Base-by-base conservation (phyloP, 2,113 vertebrate genomes). In the Pycnonotus jocosus region DNA sequence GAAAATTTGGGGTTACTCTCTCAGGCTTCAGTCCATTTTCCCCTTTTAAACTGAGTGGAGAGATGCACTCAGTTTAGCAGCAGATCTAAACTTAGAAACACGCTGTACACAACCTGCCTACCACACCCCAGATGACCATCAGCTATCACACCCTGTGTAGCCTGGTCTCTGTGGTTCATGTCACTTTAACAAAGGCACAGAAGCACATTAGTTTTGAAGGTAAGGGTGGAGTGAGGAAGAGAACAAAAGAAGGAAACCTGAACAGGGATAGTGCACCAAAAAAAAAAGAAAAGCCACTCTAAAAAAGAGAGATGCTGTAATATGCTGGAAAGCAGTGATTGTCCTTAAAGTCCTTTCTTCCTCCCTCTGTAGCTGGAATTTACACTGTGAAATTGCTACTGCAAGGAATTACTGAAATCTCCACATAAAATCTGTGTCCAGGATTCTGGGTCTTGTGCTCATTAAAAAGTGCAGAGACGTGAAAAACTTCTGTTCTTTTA, bases 231-330 rank as follows among this genome's bases (percentile, higher is more conserved):
- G 90, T 62, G 74, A 38, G 28, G 68, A 88, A 77, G 25, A 92
- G 58, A 97, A 96, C 85, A 91, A 96, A 97, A 80, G 87, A 70
- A 95, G 94, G 90, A 94, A 96, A 94, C 62, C 22, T 27, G 74
- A 92, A 62, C 24, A n/a, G 44, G 58, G 66, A 77, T 45, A 78
- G 10, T 17, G 15, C 22, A 25, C 38, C 35, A 47, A 68, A 86
- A 89, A 30, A 23, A 54, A 64, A 23, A 44, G 28, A 54, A 40
- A 78, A 79, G 6, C 1, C 14, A 12, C 19, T n/a, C 20, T 66
- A 38, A 82, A 80, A 76, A 85, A 28, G 23, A 85, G 15, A 87
- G 19, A 51, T 58, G 35, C 10, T 82, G 27, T 44, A 73, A 77
- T 51, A 33, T 0, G 1, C 19, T 92, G 47, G 45, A 82, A 85